Evolutionary conservation across 2,113 vertebrate genomes (phyloP), one percentile per base, ranked within the genome.

Genomic region (Eurystomus gularis): DNA sequence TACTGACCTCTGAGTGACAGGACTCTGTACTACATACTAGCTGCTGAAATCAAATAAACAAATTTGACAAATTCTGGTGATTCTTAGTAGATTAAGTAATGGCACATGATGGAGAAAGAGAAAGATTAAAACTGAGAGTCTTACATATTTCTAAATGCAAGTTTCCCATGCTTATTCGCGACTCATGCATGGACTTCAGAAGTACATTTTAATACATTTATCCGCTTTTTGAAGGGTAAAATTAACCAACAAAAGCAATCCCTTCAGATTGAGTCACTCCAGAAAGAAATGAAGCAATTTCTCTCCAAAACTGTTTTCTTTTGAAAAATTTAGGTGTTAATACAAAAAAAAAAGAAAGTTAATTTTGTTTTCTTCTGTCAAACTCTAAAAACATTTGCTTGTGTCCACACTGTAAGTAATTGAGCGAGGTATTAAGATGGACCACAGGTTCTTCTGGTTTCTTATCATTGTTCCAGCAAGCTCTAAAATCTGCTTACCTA

Each of bases 391-490:
- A 57, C 82, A 61, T 33, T 66, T 89, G 6, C 16, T 69, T 0
- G 0, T 5, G 3, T 61, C 10, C n/a, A 28, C 0, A 0, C 18
- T 26, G n/a, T 55, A 46, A 76, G 21, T 29, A 70, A 33, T 10
- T 48, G 58, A 44, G 16, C 52, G 24, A 71, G 33, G 14, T 55
- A 26, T 46, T 76, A n/a, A 33, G 23, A 65, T 2, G 57, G 29
- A 62, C 23, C 68, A 6, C 14, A 44, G 37, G 11, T 6, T 71
- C 4, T 48, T 77, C 25, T 40, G 7, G 2, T 12, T 78, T 94
- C n/a, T 51, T 35, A 33, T 26, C 66, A 11, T 6, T 51, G 9
- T 18, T 71, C 12, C n/a, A 51, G 37, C 25, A 37, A 17, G 12
- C 7, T 86, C 37, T 57, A 61, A 86, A 79, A 83, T 24, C 18